These are phyloP conservation scores for Panagrolaimus sp. DNA, from an alignment of 1,140 invertebrate genomes.

Conservation along the genomic window DNA sequence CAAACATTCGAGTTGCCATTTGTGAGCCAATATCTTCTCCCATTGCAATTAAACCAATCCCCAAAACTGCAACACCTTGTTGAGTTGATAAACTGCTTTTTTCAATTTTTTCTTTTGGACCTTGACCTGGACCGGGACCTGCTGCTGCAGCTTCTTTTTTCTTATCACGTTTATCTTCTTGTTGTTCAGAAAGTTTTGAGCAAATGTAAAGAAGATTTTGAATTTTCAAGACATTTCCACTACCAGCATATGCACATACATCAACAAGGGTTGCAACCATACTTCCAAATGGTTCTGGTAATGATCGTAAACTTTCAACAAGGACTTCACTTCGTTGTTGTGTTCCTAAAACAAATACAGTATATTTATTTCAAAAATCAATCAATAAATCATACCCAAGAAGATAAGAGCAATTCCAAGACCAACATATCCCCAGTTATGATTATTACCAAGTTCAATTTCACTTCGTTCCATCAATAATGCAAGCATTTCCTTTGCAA, in stretches of 20 bases:
- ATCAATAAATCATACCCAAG: slow-evolving; percentile 62
- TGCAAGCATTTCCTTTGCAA: slow-evolving; percentile 78
- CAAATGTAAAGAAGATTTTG: slow-evolving; percentile 94
- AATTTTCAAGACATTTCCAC: slow-evolving; percentile 95
- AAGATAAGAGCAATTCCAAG: slow-evolving; percentile 87
- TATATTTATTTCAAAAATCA: not conserved
- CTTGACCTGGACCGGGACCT: no score
- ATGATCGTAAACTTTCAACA: slow-evolving; percentile 81
- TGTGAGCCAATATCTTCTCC: slow-evolving; percentile 97
- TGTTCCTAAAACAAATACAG: slow-evolving; percentile 67
- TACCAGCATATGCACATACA: slow-evolving; percentile 96
- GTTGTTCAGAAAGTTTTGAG: slow-evolving; percentile 85
- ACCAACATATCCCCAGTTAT: slow-evolving; percentile 80
- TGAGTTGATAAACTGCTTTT: slow-evolving; percentile 82
- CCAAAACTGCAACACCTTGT: slow-evolving; percentile 89
- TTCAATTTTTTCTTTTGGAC: slow-evolving; percentile 56
- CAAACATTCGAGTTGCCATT: slow-evolving; percentile 96
- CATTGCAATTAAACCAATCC: slow-evolving; percentile 94
- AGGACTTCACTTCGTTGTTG: slow-evolving; percentile 90
- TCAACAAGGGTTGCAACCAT: slow-evolving; percentile 74
- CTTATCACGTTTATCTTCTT: slow-evolving; percentile 58
- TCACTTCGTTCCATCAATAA: slow-evolving; percentile 79
- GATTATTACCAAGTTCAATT: slow-evolving; percentile 76
- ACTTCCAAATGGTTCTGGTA: slow-evolving; percentile 81
- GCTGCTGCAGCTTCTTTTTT: slow-evolving; percentile 61